A percentile compares a stretch with the other conserved stretches of the same genome.
Evolutionary conservation across 2,797 vertebrate species (phyloP).

Genomic region (Enteromius viviparus): DNA sequence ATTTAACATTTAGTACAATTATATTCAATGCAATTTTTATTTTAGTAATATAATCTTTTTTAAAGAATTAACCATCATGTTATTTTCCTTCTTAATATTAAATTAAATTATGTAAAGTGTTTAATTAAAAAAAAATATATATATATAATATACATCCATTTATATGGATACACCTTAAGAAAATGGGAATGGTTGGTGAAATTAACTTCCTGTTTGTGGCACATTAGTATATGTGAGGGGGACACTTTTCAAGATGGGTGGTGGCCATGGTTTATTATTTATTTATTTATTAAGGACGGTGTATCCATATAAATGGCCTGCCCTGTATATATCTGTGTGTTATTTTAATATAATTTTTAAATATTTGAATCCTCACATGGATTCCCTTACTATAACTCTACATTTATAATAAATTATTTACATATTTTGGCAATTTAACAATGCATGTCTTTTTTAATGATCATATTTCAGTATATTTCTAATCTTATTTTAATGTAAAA

Average conservation of each 20-base stretch:
- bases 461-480: background rate
- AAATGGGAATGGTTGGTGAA: no score
- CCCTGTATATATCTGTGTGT: no score
- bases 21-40: background rate
- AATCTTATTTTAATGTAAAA: background rate
- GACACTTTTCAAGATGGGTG: no score
- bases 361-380: background rate
- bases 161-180: no score
- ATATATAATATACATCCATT: background rate
- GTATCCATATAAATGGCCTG: no score
- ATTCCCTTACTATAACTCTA: background rate
- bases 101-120: background rate
- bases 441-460: background rate
- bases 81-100: background rate
- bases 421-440: background rate
- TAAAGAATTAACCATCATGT: background rate
- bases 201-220: no score
- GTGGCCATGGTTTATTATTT: no score
- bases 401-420: background rate
- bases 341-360: background rate
- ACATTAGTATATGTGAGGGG: no score
- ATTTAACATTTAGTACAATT: background rate
- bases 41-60: background rate
- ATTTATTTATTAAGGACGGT: no score
- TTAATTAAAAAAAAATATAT: background rate